Evolutionary conservation across 2,113 vertebrate species (phyloP).

Genomic region (Perognathus longimembris): DNA sequence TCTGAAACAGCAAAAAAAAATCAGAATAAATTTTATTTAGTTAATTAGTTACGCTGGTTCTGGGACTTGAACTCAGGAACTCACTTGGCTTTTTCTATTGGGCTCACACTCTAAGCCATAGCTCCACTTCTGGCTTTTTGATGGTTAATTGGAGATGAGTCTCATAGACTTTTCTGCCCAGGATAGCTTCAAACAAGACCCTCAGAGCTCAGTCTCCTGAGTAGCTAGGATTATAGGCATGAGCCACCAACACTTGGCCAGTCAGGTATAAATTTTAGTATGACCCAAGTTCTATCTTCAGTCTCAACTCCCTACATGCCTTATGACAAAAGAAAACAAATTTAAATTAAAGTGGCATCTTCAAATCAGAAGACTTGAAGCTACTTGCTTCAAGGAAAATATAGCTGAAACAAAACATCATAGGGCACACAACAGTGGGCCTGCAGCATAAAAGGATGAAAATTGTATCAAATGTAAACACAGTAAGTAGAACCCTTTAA

Average conservation of each 20-base stretch:
- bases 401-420: background rate
- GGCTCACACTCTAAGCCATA: no score
- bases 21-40: no score
- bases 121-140: no score
- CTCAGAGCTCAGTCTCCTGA: no score
- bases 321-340: conserved; percentile 42
- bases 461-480: background rate
- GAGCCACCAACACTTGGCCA: no score
- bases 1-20: background rate
- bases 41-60: no score
- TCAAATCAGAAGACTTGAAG: background rate
- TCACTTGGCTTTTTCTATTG: no score
- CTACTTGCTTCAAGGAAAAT: background rate
- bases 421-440: background rate
- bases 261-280: background rate
- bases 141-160: no score
- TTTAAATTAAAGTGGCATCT: conserved; percentile 26
- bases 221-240: no score
- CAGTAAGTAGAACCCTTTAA: background rate
- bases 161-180: no score
- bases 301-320: conserved; percentile 40
- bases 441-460: background rate
- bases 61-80: no score
- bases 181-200: no score
- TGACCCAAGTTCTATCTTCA: conserved; percentile 27